phyloP scores from a whole-genome alignment of 2,113 vertebrate genomes.

The Tricholaema leucomelas region DNA sequence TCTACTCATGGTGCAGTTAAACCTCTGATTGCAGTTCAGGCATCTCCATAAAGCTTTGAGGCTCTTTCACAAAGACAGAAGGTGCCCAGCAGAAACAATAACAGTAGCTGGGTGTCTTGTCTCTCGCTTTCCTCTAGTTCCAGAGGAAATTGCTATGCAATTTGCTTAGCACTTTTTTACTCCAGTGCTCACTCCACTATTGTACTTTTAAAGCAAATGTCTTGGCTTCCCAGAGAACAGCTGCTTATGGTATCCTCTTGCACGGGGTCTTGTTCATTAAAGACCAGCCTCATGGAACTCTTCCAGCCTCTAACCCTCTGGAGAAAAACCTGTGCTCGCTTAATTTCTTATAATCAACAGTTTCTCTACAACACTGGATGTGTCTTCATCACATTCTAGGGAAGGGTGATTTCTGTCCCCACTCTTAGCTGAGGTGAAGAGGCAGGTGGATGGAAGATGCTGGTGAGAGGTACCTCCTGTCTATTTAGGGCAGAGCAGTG shows the following conservation, averaged over 20 bases:
- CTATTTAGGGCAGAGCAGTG: not conserved
- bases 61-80: constrained; percentile 27
- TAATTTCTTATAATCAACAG: not conserved
- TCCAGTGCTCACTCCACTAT: not conserved
- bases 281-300: not conserved
- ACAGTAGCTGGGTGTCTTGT: constrained; percentile 44
- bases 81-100: constrained; percentile 10
- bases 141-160: not conserved
- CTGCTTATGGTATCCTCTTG: constrained; percentile 7
- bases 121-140: not conserved
- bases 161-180: constrained; percentile 18
- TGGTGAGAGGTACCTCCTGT: not conserved
- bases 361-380: not conserved
- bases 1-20: not conserved
- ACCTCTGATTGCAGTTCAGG: constrained; percentile 21
- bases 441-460: not conserved
- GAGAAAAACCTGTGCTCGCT: not conserved
- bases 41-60: constrained; percentile 16
- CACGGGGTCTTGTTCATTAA: not conserved
- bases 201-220: not conserved
- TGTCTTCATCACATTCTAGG: not conserved
- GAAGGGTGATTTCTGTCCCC: not conserved
- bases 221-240: constrained; percentile 8
- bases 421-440: not conserved
- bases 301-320: not conserved